Evolutionary conservation across 2,113 vertebrate species (phyloP), one percentile per base, ranked within the genome.

Genomic region (Catharus minimus): DNA sequence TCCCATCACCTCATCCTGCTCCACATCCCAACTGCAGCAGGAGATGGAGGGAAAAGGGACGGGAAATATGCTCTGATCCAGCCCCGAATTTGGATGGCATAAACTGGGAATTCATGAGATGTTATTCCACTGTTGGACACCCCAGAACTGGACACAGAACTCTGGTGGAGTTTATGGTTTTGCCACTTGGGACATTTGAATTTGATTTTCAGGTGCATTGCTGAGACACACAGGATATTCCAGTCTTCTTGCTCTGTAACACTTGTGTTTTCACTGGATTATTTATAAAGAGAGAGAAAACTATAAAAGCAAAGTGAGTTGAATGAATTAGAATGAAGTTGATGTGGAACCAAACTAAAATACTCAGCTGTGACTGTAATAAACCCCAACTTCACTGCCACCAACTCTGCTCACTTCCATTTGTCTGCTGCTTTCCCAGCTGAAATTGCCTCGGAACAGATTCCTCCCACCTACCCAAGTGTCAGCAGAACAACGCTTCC

Each of bases 31-130:
- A 3, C 23, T 30, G 57, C 39, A 8, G 0, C 28, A 55, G 32
- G 68, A 44, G 32, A 32, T 11, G 23, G 52, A 80, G 47, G 65
- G 52, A 67, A 68, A 22, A 1, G 3, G 27, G 24, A 20, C 0
- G 0, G 1, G 38, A 13, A 28, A 7, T 27, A 19, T 1, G 1
- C 10, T 1, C 3, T 7, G 41, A 8, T 43, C 7, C 15, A 27
- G 6, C 24, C 30, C 58, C 9, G 28, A 44, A 18, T 9, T 10
- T 7, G 68, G 32, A 9, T 19, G 20, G 49, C 2, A 1, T 1
- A 2, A 83, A 20, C 33, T 9, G 65, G 52, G 67, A 19, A 66
- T 27, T 10, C 4, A 1, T 0, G 62, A 22, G 67, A n/a, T 6
- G 36, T 28, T 43, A 7, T 19, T 5, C 24, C 82, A 18, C 49